Conservation (phyloP, 2,113 vertebrate genomes). For the Merops nubicus region DNA sequence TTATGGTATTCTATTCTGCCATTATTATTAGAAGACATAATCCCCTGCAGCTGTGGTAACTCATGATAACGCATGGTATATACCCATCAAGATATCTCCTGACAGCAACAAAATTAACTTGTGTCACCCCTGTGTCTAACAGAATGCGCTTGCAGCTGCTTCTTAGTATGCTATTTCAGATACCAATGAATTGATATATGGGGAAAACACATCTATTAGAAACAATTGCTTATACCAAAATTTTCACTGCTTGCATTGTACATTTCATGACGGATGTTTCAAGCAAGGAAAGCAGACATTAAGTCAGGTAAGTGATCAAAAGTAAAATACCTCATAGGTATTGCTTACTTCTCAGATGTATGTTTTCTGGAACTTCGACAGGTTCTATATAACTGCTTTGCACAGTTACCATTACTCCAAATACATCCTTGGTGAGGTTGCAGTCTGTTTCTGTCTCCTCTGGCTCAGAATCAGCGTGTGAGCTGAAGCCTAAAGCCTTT, state of each 20-base stretch:
- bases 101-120: constrained; percentile 76
- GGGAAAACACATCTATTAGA: constrained; percentile 36
- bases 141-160: constrained; percentile 49
- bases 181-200: constrained; percentile 54
- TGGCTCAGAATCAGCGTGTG: background rate
- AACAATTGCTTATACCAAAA: constrained; percentile 12
- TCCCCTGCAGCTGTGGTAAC: constrained; percentile 73
- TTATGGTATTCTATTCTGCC: constrained; percentile 64
- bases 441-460: background rate
- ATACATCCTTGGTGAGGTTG: background rate
- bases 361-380: background rate
- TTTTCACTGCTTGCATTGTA: background rate
- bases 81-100: constrained; percentile 73
- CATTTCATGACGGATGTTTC: background rate
- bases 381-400: background rate
- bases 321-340: background rate
- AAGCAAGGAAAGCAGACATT: background rate
- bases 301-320: background rate
- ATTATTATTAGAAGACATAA: constrained; percentile 72
- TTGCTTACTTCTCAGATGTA: background rate
- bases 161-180: constrained; percentile 46
- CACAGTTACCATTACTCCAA: background rate
- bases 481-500: background rate
- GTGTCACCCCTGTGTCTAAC: constrained; percentile 67
- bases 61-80: constrained; percentile 73